These are phyloP conservation scores for Oceanites oceanicus DNA, from an alignment of 2,113 vertebrate genomes.

Conservation along the genomic window DNA sequence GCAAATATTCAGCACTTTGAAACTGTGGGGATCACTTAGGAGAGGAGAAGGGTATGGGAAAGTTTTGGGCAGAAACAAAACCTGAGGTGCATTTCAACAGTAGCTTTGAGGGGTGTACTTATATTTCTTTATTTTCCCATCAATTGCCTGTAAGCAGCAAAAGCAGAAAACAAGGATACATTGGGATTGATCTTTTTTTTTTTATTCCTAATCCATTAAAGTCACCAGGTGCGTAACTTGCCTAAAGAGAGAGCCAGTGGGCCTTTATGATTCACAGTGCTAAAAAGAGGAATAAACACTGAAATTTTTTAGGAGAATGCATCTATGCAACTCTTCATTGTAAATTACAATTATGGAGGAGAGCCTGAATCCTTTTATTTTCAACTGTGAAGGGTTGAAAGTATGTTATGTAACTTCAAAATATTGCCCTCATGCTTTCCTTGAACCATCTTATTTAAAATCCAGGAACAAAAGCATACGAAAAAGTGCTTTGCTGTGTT, in stretches of 20 bases:
- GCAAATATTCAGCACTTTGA: background rate
- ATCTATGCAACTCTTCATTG: background rate
- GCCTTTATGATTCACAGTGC: slow-evolving; percentile 4
- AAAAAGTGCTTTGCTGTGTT: background rate
- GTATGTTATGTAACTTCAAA: slow-evolving; percentile 36
- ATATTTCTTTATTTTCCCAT: background rate
- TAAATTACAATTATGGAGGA: slow-evolving; percentile 10
- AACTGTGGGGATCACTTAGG: background rate
- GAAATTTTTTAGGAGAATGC: background rate
- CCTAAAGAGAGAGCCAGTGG: background rate
- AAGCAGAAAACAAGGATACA: background rate
- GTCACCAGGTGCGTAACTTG: background rate
- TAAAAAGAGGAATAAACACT: slow-evolving; percentile 28
- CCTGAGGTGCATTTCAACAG: background rate
- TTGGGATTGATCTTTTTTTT: background rate
- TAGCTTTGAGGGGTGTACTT: background rate
- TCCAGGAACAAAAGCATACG: background rate
- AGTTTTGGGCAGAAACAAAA: background rate
- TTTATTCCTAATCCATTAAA: background rate
- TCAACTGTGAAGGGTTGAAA: slow-evolving; percentile 30
- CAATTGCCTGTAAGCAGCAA: background rate
- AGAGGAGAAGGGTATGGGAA: background rate
- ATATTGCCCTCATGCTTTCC: slow-evolving; percentile 22
- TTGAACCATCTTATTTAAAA: slow-evolving; percentile 9
- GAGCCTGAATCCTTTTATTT: slow-evolving; percentile 44